Evolutionary conservation across 2,888 invertebrate genomes (phyloP), one percentile per base, ranked within the genome.

Genomic region (Stenodema calcarata): DNA sequence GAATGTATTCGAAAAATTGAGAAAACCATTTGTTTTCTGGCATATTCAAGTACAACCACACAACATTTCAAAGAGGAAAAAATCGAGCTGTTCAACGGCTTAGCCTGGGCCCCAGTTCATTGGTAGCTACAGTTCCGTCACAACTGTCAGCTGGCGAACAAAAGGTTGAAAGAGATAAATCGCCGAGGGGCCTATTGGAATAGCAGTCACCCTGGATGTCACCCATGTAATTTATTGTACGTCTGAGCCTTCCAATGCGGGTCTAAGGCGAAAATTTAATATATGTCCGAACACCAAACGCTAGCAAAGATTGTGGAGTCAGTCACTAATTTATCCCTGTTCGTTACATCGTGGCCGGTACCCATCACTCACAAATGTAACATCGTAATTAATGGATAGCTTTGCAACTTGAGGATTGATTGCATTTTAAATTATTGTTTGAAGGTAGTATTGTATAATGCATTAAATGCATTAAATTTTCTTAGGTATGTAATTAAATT

Each of bases 91-190:
- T 62, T 12, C 27, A 62, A 62, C 23, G 3, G 23, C 62, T 12
- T 23, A 18, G 62, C n/a, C 62, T 4, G 23, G 1, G 23, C 23
- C 62, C 62, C 62, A 62, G 62, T 62, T 23, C 23, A 23, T 62
- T 23, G 62, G 9, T 18, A 23, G 23, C 62, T 18, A 62, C 62
- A 62, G 9, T 62, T 62, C 62, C 62, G 62, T 62, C 62, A 62
- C 62, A 62, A 62, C 18, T 62, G 62, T 62, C 62, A 62, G 23
- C 62, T 7, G 12, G 23, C 62, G 27, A 62, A 62, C 62, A 62
- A 75, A 69, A 75, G 41, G 75, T 75, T 75, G 75, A 42, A 75
- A 35, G 75, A 75, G 75, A 75, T 75, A 42, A 75, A 75, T 75
- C 75, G 75, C 16, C 14, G n/a, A 3, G n/a, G 75, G 35, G 9